phyloP scores from a whole-genome alignment of 2,888 invertebrate genomes.

The Leucania comma region DNA sequence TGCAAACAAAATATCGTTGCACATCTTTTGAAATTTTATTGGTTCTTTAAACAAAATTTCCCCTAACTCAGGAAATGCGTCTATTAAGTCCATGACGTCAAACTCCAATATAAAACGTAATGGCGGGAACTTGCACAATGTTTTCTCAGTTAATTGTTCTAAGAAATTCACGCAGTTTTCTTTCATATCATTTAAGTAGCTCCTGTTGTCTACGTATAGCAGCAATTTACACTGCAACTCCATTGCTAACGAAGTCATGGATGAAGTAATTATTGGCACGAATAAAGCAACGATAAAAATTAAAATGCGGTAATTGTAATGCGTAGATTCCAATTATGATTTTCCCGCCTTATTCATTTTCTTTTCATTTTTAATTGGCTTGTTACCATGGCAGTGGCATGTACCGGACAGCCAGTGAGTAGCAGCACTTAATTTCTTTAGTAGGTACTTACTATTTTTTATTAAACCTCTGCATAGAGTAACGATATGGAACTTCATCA shows the following conservation, averaged over 20 bases:
- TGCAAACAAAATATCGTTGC: conserved; percentile 80
- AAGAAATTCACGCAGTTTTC: conserved; percentile 74
- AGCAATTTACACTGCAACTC: conserved; percentile 77
- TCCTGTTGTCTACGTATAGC: conserved; percentile 82
- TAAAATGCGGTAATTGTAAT: conserved; percentile 24
- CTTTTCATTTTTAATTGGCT: conserved; percentile 35
- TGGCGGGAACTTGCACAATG: conserved; percentile 79
- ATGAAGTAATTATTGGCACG: conserved; percentile 31
- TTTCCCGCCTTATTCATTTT: conserved; percentile 44
- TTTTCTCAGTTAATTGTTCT: conserved; percentile 73
- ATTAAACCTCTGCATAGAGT: too few species aligned
- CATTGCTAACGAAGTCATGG: conserved; percentile 66
- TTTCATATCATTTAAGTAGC: conserved; percentile 76
- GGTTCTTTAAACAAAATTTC: conserved; percentile 80
- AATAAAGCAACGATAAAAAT: conserved; percentile 21
- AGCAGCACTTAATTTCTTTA: neutral
- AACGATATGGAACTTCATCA: neutral
- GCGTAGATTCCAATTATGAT: conserved; percentile 17
- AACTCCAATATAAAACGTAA: conserved; percentile 78
- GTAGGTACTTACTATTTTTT: neutral
- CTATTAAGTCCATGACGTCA: conserved; percentile 81
- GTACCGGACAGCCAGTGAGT: conserved; percentile 19
- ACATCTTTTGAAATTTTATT: conserved; percentile 74
- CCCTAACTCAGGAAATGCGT: conserved; percentile 76
- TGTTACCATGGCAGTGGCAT: conserved; percentile 13